These are phyloP conservation scores for Fundulus diaphanus DNA, from an alignment of 2,797 vertebrate genomes.

Conservation along the genomic window DNA sequence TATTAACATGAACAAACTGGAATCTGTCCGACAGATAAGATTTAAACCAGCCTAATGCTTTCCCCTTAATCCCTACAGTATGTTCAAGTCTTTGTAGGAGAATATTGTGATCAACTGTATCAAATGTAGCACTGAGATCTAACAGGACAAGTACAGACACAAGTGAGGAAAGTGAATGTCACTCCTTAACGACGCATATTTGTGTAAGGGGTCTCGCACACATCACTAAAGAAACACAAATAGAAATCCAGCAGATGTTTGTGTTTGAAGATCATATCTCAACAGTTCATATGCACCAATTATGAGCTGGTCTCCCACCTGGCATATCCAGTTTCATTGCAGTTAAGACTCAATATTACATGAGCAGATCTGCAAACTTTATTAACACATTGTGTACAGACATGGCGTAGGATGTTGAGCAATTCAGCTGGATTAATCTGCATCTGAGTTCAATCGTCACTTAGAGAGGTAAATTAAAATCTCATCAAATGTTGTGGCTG, in stretches of 20 bases:
- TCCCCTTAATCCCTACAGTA: no score
- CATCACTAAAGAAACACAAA: not conserved
- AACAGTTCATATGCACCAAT: not conserved
- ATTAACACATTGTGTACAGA: not conserved
- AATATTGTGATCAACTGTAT: no score
- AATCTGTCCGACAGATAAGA: no score
- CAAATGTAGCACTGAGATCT: no score
- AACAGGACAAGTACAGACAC: no score
- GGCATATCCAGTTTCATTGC: slow-evolving; percentile 2
- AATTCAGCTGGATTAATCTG: not conserved
- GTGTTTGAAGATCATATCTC: not conserved
- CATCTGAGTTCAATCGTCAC: not conserved
- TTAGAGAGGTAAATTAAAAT: slow-evolving; percentile 33
- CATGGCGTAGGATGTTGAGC: not conserved
- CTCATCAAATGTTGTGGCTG: slow-evolving; percentile 26
- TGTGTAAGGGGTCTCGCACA: not conserved
- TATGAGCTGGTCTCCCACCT: not conserved
- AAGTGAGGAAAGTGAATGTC: no score
- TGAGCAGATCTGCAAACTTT: not conserved
- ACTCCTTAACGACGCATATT: not conserved
- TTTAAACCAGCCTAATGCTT: no score
- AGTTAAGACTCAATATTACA: not conserved
- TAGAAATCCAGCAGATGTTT: not conserved
- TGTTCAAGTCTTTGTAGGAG: no score
- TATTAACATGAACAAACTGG: no score